Conservation (phyloP, 2,888 invertebrate species). For the Neocrepidodera transversa region DNA sequence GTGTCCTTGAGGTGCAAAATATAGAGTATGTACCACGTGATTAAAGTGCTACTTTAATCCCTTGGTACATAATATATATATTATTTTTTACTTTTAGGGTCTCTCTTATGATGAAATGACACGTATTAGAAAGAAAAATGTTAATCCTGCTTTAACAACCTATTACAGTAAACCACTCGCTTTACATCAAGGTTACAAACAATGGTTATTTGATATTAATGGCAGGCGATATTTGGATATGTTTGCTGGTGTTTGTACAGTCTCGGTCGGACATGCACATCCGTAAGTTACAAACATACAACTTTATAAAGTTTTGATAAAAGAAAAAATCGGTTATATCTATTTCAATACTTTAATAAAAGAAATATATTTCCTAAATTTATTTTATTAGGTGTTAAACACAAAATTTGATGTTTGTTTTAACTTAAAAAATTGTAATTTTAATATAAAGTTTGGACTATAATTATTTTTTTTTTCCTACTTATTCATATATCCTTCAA, state of each 20-base stretch:
- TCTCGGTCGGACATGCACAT: constrained; percentile 97
- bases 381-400: too few species aligned
- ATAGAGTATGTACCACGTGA: background rate
- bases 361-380: too few species aligned
- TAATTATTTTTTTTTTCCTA: too few species aligned
- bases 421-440: too few species aligned
- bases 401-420: too few species aligned
- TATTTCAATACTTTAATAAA: too few species aligned
- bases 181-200: constrained; percentile 86
- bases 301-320: too few species aligned
- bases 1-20: background rate
- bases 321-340: too few species aligned
- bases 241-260: constrained; percentile 96
- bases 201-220: constrained; percentile 89
- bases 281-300: constrained; percentile 92
- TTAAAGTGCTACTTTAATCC: background rate
- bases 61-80: background rate
- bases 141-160: constrained; percentile 75
- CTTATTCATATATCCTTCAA: too few species aligned
- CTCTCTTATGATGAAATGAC: constrained; percentile 67
- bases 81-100: constrained; percentile 61
- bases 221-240: constrained; percentile 92
- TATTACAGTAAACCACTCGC: constrained; percentile 85
- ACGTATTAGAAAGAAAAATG: constrained; percentile 66
- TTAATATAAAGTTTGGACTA: too few species aligned